phyloP scores from a whole-genome alignment of 1,140 invertebrate species.

The Carcinoscorpius rotundicauda region DNA sequence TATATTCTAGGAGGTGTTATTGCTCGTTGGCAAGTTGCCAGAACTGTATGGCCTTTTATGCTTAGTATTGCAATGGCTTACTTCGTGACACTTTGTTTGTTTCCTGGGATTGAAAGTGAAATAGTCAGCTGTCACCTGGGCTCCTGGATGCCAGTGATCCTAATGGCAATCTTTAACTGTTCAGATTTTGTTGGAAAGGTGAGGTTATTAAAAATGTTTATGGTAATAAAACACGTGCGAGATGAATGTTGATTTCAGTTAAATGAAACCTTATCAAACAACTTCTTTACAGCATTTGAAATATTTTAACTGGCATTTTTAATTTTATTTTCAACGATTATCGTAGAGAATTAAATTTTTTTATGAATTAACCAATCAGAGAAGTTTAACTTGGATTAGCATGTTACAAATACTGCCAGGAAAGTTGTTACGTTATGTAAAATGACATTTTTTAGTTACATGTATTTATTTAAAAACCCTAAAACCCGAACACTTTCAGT shows the following conservation, averaged over 20 bases:
- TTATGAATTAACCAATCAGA: too few relatives aligned
- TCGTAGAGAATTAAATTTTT: too few relatives aligned
- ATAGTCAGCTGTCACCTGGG: conserved; percentile 65
- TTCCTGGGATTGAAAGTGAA: conserved; percentile 79
- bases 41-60: conserved; percentile 78
- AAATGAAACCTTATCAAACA: conserved; percentile 1
- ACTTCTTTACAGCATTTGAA: background rate
- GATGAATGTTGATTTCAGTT: background rate
- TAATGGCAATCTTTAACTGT: conserved; percentile 77
- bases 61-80: conserved; percentile 70
- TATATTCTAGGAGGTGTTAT: conserved; percentile 45
- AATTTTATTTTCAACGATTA: too few relatives aligned
- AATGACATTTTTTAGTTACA: too few relatives aligned
- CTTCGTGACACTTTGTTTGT: conserved; percentile 72
- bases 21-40: conserved; percentile 58
- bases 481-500: too few relatives aligned
- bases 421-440: too few relatives aligned
- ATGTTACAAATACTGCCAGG: too few relatives aligned
- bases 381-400: too few relatives aligned
- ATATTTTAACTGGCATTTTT: too few relatives aligned
- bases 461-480: too few relatives aligned
- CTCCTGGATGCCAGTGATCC: conserved; percentile 78
- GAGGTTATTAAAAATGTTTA: conserved; percentile 14
- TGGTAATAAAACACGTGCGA: background rate
- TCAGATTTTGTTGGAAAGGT: conserved; percentile 76